Evolutionary conservation across 2,888 invertebrate species (phyloP), one percentile per base, ranked within the genome.

Genomic region (Endotricha flammealis): DNA sequence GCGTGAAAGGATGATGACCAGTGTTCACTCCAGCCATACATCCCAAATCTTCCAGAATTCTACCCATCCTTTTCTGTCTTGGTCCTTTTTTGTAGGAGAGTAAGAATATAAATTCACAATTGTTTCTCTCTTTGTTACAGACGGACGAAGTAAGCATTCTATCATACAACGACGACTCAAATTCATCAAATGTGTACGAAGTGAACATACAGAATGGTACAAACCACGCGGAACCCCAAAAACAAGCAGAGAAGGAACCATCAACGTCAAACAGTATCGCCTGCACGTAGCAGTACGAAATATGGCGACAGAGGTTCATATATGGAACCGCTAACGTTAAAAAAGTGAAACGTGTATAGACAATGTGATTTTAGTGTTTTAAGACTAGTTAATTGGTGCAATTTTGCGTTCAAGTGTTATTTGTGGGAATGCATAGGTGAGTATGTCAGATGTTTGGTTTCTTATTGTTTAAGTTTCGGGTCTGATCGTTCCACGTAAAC

Each of bases 91-190:
- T n/a, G n/a, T n/a, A n/a, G n/a, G n/a, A n/a, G n/a, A n/a, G n/a
- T n/a, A n/a, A n/a, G n/a, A n/a, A n/a, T n/a, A n/a, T n/a, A n/a
- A n/a, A n/a, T n/a, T n/a, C n/a, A n/a, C n/a, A n/a, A n/a, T n/a
- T n/a, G n/a, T n/a, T n/a, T n/a, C n/a, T 2, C 7, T 12, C 12
- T 20, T 3, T 9, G 4, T 57, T 48, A 14, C 79, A 86, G 85
- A 69, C 73, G 29, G 86, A 86, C 12, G 85, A 86, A 51, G 77
- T 77, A 1, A 77, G 70, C 61, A 42, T 82, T 13, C 54, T 86
- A 0, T 80, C 81, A 0, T 82, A 66, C 75, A 86, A 83, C 47
- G 86, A 86, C 7, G 85, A 86, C 57, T 86, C 86, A 1, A 85
- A 86, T 60, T 83, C 85, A 0, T 82, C 83, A 0, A 78, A 80